These are phyloP conservation scores for Syngnathus scovelli DNA, from an alignment of 2,113 vertebrate species.

Conservation along the genomic window DNA sequence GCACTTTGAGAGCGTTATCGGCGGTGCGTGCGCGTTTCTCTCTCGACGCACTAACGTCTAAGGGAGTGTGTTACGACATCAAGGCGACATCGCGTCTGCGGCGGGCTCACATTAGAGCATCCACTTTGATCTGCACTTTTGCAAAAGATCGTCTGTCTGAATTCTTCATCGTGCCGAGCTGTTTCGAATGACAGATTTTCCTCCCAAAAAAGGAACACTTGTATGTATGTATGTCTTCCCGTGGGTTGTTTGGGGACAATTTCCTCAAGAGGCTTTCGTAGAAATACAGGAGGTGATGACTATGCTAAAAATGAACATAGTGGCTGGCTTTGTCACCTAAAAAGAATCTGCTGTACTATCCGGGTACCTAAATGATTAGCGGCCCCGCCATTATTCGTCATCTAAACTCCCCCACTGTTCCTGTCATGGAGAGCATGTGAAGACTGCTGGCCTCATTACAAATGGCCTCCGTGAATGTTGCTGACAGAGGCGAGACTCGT, in stretches of 20 bases:
- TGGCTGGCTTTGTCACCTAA: not conserved
- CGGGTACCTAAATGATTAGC: not conserved
- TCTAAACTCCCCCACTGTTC: constrained; percentile 33
- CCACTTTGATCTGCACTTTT: constrained; percentile 76
- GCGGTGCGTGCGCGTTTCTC: constrained; percentile 43
- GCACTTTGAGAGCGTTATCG: constrained; percentile 65
- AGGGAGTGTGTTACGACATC: constrained; percentile 63
- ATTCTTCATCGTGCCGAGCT: constrained; percentile 63
- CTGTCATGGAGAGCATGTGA: constrained; percentile 35
- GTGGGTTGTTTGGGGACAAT: constrained; percentile 30
- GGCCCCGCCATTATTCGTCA: constrained; percentile 23
- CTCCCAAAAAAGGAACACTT: constrained; percentile 5
- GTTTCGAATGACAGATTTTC: constrained; percentile 63
- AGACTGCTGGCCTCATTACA: constrained; percentile 59
- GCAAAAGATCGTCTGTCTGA: constrained; percentile 70
- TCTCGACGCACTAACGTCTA: constrained; percentile 70
- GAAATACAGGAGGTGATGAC: too few relatives aligned
- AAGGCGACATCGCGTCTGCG: constrained; percentile 68
- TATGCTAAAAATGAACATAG: not conserved
- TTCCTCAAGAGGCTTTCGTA: not conserved
- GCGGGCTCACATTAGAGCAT: constrained; percentile 71
- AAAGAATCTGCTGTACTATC: not conserved
- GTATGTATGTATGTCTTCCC: constrained; percentile 38
- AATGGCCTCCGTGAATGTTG: constrained; percentile 67
- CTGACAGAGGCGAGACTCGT: constrained; percentile 72